Conservation (phyloP, 2,113 vertebrate genomes). For the Lucifuga dentata region DNA sequence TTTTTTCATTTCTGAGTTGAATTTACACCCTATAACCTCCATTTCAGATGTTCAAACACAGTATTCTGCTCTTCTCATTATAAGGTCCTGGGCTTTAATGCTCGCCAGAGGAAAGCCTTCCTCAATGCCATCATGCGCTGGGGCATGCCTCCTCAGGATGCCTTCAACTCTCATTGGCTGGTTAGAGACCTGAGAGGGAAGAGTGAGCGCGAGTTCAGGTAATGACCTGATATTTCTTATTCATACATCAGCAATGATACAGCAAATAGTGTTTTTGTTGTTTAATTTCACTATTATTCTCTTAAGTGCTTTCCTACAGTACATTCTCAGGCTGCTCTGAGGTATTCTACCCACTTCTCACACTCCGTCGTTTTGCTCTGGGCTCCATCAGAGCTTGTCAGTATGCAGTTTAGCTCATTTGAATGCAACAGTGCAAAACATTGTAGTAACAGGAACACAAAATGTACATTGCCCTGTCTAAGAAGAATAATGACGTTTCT, state of each 20-base stretch:
- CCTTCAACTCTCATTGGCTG: constrained; percentile 99
- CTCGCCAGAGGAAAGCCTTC: constrained; percentile 96
- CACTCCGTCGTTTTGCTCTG: constrained; percentile 11
- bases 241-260: not conserved
- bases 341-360: constrained; percentile 22
- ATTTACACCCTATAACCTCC: not conserved
- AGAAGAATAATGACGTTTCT: too few species aligned
- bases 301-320: not conserved
- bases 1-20: too few species aligned
- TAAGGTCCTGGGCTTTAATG: constrained; percentile 97
- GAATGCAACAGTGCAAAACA: too few species aligned
- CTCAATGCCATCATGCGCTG: constrained; percentile 98
- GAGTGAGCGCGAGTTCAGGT: constrained; percentile 98
- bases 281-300: not conserved
- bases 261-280: not conserved
- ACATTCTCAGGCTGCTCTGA: not conserved
- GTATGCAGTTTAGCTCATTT: too few species aligned
- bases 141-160: constrained; percentile 98
- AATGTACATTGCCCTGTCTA: too few species aligned
- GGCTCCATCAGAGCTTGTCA: constrained; percentile 12
- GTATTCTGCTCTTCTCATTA: not conserved
- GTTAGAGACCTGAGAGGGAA: constrained; percentile 96
- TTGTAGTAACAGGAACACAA: too few species aligned
- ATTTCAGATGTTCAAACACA: not conserved
- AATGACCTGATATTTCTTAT: constrained; percentile 1